phyloP scores from a whole-genome alignment of 2,797 vertebrate genomes.

The Typhlichthys subterraneus region DNA sequence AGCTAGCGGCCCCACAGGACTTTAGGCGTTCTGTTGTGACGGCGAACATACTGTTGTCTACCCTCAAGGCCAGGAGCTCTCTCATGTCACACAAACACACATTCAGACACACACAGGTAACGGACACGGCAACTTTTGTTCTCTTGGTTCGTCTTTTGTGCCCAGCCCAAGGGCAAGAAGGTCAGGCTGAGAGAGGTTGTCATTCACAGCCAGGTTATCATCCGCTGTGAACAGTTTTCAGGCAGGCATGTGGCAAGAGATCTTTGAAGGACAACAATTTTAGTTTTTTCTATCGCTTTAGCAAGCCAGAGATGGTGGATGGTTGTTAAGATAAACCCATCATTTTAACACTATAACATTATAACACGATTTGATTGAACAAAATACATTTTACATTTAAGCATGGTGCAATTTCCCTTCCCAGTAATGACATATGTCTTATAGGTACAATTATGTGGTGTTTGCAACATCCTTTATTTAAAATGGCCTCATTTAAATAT shows the following conservation, averaged over 20 bases:
- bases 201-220: constrained; percentile 34
- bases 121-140: no score
- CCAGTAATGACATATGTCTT: no score
- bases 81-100: constrained; percentile 39
- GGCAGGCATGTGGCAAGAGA: constrained; percentile 46
- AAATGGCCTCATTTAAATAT: no score
- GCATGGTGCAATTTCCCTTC: no score
- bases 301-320: not conserved
- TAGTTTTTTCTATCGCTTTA: constrained; percentile 1
- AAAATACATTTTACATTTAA: no score
- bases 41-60: constrained; percentile 53
- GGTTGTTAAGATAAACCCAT: no score
- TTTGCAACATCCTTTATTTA: no score
- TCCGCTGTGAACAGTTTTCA: constrained; percentile 59
- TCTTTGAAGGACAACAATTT: constrained; percentile 34
- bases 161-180: constrained; percentile 44
- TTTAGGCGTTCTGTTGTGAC: constrained; percentile 42
- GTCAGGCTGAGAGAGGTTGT: constrained; percentile 51
- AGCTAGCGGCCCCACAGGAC: constrained; percentile 49
- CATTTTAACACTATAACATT: no score
- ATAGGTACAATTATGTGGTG: no score
- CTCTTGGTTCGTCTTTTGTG: constrained; percentile 20
- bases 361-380: no score
- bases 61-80: constrained; percentile 34
- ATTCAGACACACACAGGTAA: constrained; percentile 11